phyloP scores from a whole-genome alignment of 2,888 invertebrate genomes.

The Lasioglossum lativentre region DNA sequence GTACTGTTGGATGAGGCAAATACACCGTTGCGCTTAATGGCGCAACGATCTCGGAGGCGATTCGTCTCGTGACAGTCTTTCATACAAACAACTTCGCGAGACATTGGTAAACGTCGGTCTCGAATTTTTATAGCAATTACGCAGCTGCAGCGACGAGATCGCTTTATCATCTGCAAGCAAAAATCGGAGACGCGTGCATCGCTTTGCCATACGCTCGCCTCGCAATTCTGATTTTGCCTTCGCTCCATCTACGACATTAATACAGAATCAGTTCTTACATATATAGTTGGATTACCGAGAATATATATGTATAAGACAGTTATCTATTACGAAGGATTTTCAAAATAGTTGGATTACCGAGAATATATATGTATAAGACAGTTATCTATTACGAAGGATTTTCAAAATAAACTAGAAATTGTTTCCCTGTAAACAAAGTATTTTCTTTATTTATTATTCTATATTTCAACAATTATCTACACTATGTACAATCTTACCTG shows the following conservation, averaged over 20 bases:
- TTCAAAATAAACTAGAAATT: too few relatives aligned
- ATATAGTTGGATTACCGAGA: neutral
- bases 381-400: too few relatives aligned
- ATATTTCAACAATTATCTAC: too few relatives aligned
- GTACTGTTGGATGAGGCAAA: conserved; percentile 54
- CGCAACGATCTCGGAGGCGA: conserved; percentile 56
- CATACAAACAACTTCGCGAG: conserved; percentile 35
- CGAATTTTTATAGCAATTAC: conserved; percentile 25
- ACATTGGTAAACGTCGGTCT: conserved; percentile 25
- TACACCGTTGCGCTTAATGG: conserved; percentile 50
- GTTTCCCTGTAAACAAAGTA: too few relatives aligned
- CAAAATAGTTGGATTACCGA: too few relatives aligned
- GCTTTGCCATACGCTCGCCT: neutral
- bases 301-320: too few relatives aligned
- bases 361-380: too few relatives aligned
- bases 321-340: too few relatives aligned
- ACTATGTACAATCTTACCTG: too few relatives aligned
- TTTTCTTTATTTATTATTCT: too few relatives aligned
- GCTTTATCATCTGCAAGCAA: conserved; percentile 16
- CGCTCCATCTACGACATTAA: neutral
- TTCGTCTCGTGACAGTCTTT: conserved; percentile 50
- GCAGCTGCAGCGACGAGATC: conserved; percentile 5
- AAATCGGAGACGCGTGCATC: conserved; percentile 3
- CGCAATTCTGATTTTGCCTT: neutral
- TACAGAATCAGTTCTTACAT: neutral